Evolutionary conservation across 2,888 invertebrate species (phyloP), one percentile per base, ranked within the genome.

Genomic region (Reticulitermes lucifugus): DNA sequence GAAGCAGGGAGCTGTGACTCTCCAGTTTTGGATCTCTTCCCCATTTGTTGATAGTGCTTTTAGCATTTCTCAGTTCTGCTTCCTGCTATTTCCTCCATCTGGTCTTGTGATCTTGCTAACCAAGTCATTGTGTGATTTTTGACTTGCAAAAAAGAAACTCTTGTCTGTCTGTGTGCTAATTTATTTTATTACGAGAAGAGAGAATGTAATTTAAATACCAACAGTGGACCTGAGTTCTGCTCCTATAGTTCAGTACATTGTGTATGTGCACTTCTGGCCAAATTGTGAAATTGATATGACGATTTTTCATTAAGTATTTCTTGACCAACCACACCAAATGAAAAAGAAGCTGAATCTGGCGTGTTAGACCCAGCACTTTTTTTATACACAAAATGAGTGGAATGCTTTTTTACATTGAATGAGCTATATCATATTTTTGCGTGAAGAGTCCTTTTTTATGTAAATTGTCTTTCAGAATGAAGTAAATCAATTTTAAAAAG

Each of bases 381-480:
- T 85, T 81, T 85, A 85, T 81, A 75, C 70, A 85, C 82, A 73
- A 81, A 85, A 75, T 80, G 55, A 81, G 70, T 43, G 81, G 81
- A 75, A 81, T 77, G 70, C 80, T 85, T 85, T 80, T 85, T 85
- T 85, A 73, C 83, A 81, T 82, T 86, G 86, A 86, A 82, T 83
- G 85, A 86, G 85, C 85, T 86, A 84, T 85, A 80, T 79, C 85
- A 85, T 85, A 85, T 85, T 86, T 86, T 84, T 77, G 85, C 77
- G 83, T 79, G 83, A 77, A 86, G 83, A 77, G 35, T 83, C 60
- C 79, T 81, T 81, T 81, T 80, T 84, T 55, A 84, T 84, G 75
- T 83, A 71, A 85, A 85, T 71, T 86, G 87, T 87, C 87, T 87
- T 87, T 87, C 87, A 87, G 84, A 84, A 84, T 86, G 85, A 84